Percentiles rank a stretch among this genome's conserved stretches.
Evolutionary conservation across 2,113 vertebrate genomes (phyloP).

Genomic region (Trogon melanurus): DNA sequence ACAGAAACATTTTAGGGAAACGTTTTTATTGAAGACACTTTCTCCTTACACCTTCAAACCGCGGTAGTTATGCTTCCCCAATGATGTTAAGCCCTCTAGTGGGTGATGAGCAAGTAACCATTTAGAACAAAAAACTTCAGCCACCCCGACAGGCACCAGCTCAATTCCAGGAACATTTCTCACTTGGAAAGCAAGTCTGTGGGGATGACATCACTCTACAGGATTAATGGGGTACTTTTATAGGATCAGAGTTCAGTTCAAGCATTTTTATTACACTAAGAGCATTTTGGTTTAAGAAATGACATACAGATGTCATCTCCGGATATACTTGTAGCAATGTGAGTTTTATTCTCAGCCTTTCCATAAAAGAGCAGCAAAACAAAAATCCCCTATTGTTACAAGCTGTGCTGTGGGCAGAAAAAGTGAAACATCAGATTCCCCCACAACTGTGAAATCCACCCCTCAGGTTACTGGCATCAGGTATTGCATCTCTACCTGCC

Average conservation of each 20-base stretch:
- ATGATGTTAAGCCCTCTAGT: conserved; percentile 38
- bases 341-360: conserved; percentile 48
- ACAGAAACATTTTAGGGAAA: background rate
- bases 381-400: background rate
- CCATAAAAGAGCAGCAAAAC: background rate
- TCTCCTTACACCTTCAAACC: background rate
- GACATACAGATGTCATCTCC: background rate
- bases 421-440: background rate
- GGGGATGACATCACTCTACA: background rate
- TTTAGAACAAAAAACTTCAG: background rate
- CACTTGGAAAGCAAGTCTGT: background rate
- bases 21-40: background rate
- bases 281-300: conserved; percentile 21
- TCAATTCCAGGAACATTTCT: background rate
- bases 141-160: background rate
- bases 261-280: conserved; percentile 6
- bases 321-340: background rate
- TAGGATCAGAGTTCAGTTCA: background rate
- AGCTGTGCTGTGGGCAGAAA: background rate
- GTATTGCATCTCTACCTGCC: background rate
- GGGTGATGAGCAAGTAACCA: background rate
- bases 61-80: background rate
- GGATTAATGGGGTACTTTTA: conserved; percentile 11
- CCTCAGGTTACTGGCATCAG: background rate
- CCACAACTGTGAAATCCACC: background rate